Evolutionary conservation across 2,797 vertebrate species (phyloP).

Genomic region (Bucorvus abyssinicus): DNA sequence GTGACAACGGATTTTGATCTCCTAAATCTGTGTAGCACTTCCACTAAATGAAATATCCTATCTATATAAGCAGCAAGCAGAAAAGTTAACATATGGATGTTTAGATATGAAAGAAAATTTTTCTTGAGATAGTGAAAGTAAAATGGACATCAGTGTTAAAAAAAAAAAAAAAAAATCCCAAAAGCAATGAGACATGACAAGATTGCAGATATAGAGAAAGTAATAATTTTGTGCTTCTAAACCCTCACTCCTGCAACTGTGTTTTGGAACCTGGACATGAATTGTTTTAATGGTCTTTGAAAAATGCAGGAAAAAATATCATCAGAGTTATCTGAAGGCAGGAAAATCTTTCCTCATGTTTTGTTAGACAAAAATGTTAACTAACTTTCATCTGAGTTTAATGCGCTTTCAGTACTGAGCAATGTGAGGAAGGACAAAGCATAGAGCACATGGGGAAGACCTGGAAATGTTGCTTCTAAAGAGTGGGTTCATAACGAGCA

Average conservation of each 20-base stretch:
- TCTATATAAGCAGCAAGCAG: constrained; percentile 12
- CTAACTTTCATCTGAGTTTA: neutral
- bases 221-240: neutral
- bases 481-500: neutral
- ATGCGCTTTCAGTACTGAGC: neutral
- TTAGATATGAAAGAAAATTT: neutral
- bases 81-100: neutral
- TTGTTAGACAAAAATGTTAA: neutral
- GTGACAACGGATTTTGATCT: neutral
- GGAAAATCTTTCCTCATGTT: neutral
- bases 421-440: neutral
- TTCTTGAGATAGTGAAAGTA: constrained; percentile 33
- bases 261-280: neutral
- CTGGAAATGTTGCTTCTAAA: neutral
- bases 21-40: neutral
- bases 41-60: neutral
- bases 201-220: constrained; percentile 26
- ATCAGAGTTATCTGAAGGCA: neutral
- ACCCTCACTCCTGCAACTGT: neutral
- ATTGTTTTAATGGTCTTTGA: neutral
- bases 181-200: constrained; percentile 26
- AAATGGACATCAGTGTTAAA: constrained; percentile 28
- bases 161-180: neutral
- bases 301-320: neutral
- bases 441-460: neutral